A percentile compares a stretch with the other conserved stretches of the same genome.
Evolutionary conservation across 2,797 vertebrate genomes (phyloP).

Genomic region (Gambelia wislizenii): DNA sequence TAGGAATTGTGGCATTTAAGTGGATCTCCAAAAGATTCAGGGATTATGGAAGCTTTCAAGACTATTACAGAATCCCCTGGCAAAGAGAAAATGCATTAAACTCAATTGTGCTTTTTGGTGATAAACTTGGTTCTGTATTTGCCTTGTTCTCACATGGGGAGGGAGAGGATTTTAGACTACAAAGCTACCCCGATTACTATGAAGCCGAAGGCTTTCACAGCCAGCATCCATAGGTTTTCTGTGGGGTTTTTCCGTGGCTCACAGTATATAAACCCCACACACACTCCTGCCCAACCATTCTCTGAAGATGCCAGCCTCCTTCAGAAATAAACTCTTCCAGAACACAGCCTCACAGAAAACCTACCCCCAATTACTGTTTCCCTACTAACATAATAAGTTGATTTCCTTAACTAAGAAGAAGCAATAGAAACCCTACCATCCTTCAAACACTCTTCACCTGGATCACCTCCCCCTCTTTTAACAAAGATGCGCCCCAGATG

Average conservation of each 20-base stretch:
- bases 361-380: background rate
- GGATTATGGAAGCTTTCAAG: background rate
- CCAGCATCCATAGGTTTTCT: no score
- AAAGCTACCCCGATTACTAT: background rate
- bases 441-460: background rate
- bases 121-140: background rate
- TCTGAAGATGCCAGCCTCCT: no score
- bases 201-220: no score
- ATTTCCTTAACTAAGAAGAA: background rate
- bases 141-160: background rate
- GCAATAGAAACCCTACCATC: background rate
- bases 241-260: no score
- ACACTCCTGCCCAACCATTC: no score
- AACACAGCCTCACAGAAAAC: no score
- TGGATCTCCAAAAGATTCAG: background rate
- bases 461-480: background rate
- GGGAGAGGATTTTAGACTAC: background rate
- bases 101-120: background rate
- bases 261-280: no score
- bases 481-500: constrained; percentile 12
- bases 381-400: background rate
- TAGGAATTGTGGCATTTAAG: background rate
- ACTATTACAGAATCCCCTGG: background rate
- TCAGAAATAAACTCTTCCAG: no score
- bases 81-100: background rate